These are phyloP conservation scores for Eulemur rubriventer DNA, from an alignment of 2,797 vertebrate species.

Conservation along the genomic window DNA sequence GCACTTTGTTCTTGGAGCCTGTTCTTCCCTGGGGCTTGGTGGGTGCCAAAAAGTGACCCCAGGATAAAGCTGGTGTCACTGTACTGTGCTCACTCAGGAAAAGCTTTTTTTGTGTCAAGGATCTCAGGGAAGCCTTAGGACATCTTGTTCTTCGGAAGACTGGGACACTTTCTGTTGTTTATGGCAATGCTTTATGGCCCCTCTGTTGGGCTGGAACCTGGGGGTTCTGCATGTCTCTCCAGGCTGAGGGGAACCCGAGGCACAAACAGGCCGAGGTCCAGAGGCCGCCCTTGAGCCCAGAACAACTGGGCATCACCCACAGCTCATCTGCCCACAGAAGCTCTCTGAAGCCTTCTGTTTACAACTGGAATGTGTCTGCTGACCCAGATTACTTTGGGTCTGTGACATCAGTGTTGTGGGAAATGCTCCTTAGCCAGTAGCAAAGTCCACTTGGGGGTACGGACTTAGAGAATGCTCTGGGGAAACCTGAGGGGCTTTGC, in stretches of 20 bases:
- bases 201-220: not conserved
- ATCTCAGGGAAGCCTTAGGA: not conserved
- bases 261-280: not conserved
- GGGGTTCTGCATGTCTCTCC: not conserved
- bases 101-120: not conserved
- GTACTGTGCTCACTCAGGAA: not conserved
- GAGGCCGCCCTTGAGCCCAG: not conserved
- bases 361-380: not conserved
- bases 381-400: not conserved
- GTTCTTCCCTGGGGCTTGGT: not conserved
- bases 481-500: not conserved
- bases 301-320: not conserved
- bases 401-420: not conserved
- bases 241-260: not conserved
- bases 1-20: not conserved
- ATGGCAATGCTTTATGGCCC: not conserved
- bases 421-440: slow-evolving; percentile 6
- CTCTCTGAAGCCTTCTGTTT: slow-evolving; percentile 19
- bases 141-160: slow-evolving; percentile 24
- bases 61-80: not conserved
- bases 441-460: slow-evolving; percentile 50
- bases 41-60: not conserved
- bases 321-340: not conserved
- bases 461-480: not conserved
- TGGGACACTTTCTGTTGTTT: not conserved